phyloP scores from a whole-genome alignment of 2,888 invertebrate genomes.

The Hypomecis atomaria region DNA sequence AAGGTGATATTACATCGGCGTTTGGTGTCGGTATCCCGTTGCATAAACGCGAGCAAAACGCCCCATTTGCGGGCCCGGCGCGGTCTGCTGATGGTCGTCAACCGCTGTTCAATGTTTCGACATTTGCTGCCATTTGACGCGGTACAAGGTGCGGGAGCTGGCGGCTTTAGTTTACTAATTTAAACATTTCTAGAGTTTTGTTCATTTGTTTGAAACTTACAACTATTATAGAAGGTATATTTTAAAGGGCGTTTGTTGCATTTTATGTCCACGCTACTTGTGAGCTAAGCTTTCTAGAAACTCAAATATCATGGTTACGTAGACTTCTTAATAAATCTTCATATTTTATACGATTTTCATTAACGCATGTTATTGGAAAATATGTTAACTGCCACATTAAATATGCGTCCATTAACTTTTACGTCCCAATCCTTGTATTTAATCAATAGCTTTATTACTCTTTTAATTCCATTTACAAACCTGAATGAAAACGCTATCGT shows the following conservation, averaged over 20 bases:
- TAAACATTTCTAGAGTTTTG: neutral
- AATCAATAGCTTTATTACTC: conserved; percentile 25
- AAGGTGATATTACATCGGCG: conserved; percentile 33
- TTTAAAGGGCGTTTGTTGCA: no score
- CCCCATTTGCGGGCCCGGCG: conserved; percentile 35
- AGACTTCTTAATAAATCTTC: neutral
- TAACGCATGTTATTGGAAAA: conserved; percentile 5
- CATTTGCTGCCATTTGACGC: conserved; percentile 36
- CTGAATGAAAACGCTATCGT: conserved; percentile 18
- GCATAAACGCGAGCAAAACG: conserved; percentile 41
- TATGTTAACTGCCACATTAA: conserved; percentile 11
- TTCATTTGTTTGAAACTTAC: neutral
- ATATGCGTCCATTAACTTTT: conserved; percentile 21
- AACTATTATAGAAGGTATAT: no score
- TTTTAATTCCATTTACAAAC: conserved; percentile 10
- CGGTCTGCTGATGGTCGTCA: conserved; percentile 40
- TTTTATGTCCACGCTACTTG: no score
- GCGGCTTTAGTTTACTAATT: conserved; percentile 9
- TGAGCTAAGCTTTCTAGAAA: no score
- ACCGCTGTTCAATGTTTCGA: conserved; percentile 40
- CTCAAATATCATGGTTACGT: no score
- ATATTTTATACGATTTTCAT: conserved; percentile 4
- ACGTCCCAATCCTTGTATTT: conserved; percentile 15
- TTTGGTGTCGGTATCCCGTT: conserved; percentile 41
- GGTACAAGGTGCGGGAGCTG: conserved; percentile 24